A percentile compares a stretch with the other conserved stretches of the same genome.
These are phyloP conservation scores for Dromococcyx pavoninus DNA, from an alignment of 2,797 vertebrate genomes.

Conservation along the genomic window DNA sequence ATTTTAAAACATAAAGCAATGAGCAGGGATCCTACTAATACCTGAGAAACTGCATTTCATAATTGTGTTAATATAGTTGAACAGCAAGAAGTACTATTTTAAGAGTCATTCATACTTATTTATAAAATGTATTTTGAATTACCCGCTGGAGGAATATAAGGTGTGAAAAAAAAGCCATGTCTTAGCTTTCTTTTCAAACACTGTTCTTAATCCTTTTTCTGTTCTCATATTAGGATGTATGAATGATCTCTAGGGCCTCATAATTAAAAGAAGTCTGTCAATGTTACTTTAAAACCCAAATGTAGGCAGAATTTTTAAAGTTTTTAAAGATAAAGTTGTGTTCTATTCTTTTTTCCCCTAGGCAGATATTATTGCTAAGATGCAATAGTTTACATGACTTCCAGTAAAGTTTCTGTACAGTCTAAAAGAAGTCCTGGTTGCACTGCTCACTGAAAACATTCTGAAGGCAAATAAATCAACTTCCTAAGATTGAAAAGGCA, in stretches of 20 bases:
- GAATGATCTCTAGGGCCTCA: neutral
- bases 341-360: neutral
- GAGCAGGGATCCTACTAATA: neutral
- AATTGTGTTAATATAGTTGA: neutral
- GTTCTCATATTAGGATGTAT: conserved; percentile 33
- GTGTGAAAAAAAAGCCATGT: neutral
- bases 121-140: neutral
- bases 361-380: neutral
- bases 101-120: neutral
- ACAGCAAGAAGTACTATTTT: neutral
- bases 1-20: neutral
- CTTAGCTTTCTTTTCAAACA: neutral
- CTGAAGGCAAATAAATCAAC: neutral
- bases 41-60: neutral
- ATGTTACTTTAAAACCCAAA: neutral
- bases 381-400: neutral
- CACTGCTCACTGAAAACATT: neutral
- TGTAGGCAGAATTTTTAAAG: neutral
- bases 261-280: neutral
- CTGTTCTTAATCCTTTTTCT: neutral
- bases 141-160: neutral
- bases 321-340: neutral
- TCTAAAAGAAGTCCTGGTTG: neutral
- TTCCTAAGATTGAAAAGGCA: neutral
- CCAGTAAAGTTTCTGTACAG: neutral